phyloP scores from a whole-genome alignment of 2,888 invertebrate species.

The Zaprionus bogoriensis region DNA sequence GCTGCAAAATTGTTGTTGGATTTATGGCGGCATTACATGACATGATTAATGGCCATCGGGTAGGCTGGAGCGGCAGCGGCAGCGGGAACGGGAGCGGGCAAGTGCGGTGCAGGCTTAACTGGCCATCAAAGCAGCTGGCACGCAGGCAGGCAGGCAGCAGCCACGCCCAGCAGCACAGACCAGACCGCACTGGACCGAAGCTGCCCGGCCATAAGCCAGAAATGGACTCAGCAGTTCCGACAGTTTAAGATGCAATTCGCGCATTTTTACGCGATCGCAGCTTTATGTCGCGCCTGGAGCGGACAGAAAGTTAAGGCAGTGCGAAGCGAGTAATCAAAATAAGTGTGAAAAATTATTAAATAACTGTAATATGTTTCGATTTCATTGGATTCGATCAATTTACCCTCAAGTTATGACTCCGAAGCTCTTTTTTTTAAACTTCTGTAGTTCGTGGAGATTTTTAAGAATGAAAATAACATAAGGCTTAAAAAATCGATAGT shows the following conservation, averaged over 20 bases:
- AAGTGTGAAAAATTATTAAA: no score
- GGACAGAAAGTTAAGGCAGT: no score
- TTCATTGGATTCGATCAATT: no score
- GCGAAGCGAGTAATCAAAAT: no score
- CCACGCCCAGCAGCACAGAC: neutral
- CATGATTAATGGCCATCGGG: constrained; percentile 75
- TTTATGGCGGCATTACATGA: constrained; percentile 80
- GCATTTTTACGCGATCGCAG: constrained; percentile 10
- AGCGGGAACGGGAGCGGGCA: neutral
- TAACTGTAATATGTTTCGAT: no score
- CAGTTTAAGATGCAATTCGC: constrained; percentile 20
- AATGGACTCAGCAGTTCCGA: neutral
- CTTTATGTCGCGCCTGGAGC: neutral
- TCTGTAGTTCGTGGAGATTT: no score
- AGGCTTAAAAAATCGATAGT: no score
- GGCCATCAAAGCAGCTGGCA: constrained; percentile 58
- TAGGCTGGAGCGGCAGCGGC: neutral
- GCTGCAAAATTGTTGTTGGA: constrained; percentile 76
- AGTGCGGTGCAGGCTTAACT: constrained; percentile 38
- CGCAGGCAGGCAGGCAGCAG: neutral
- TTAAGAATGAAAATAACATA: no score
- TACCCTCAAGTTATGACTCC: no score
- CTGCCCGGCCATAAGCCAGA: constrained; percentile 1
- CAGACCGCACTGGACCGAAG: neutral
- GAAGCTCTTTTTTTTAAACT: no score